Percentiles rank a stretch among this genome's conserved stretches.
These are phyloP conservation scores for Antechinus flavipes DNA, from an alignment of 2,113 vertebrate species.

Conservation along the genomic window DNA sequence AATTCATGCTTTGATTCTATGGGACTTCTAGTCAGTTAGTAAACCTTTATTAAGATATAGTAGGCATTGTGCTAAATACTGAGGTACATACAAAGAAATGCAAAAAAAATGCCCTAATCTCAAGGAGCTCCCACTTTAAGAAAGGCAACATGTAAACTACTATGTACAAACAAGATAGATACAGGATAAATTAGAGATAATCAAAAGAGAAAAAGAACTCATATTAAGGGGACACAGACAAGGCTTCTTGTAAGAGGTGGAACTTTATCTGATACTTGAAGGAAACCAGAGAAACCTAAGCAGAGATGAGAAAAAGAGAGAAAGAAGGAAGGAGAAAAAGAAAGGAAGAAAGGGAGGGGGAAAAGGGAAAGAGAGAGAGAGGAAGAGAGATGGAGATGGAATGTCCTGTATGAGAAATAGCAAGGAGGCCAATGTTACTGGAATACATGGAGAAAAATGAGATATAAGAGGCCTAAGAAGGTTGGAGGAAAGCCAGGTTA, in stretches of 20 bases:
- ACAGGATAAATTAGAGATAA: background rate
- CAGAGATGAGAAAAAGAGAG: background rate
- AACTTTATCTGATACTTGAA: background rate
- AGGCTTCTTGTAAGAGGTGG: background rate
- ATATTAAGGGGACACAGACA: background rate
- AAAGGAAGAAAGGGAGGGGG: too few relatives aligned
- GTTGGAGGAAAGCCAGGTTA: too few relatives aligned
- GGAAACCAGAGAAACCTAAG: background rate
- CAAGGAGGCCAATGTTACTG: too few relatives aligned
- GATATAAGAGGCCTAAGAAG: too few relatives aligned
- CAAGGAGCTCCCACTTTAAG: background rate
- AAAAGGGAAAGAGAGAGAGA: too few relatives aligned
- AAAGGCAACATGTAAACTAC: background rate
- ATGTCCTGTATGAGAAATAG: too few relatives aligned
- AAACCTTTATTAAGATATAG: background rate
- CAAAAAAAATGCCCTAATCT: background rate
- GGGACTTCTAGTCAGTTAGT: background rate
- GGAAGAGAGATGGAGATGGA: too few relatives aligned
- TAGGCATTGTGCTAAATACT: background rate
- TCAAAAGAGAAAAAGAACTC: background rate
- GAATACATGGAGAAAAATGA: too few relatives aligned
- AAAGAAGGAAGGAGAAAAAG: background rate
- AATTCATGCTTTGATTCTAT: background rate
- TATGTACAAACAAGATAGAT: background rate
- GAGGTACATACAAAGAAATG: background rate